These are phyloP conservation scores for Pelodiscus sinensis DNA, from an alignment of 2,113 vertebrate genomes.

Conservation along the genomic window DNA sequence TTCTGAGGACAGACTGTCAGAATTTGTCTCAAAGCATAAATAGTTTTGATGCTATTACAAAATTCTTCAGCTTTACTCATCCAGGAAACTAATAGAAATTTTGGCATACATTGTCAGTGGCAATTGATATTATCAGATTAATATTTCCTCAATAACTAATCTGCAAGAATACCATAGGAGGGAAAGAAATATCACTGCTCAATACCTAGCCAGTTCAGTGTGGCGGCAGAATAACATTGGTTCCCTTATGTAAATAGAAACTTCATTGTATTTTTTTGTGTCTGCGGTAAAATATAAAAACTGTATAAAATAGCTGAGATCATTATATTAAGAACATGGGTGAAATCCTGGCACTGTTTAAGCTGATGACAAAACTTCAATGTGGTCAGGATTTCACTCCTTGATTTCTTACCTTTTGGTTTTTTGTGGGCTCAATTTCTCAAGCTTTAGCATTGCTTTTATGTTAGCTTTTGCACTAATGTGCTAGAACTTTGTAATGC, in stretches of 20 bases:
- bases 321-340: neutral
- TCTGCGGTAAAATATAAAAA: neutral
- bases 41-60: neutral
- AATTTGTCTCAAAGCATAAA: conserved; percentile 8
- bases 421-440: neutral
- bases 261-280: neutral
- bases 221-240: rapidly evolving
- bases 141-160: neutral
- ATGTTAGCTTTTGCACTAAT: neutral
- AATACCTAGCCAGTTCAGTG: neutral
- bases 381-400: neutral
- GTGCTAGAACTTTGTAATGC: neutral
- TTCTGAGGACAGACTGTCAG: neutral
- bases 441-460: neutral
- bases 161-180: neutral
- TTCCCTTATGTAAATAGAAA: conserved; percentile 1
- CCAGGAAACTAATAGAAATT: neutral
- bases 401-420: neutral
- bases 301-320: neutral
- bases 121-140: neutral
- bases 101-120: neutral
- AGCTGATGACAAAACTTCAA: neutral
- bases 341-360: neutral
- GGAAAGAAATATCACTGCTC: neutral
- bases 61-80: neutral